Evolutionary conservation across 2,888 invertebrate genomes (phyloP).

Genomic region (Subacronicta megacephala): DNA sequence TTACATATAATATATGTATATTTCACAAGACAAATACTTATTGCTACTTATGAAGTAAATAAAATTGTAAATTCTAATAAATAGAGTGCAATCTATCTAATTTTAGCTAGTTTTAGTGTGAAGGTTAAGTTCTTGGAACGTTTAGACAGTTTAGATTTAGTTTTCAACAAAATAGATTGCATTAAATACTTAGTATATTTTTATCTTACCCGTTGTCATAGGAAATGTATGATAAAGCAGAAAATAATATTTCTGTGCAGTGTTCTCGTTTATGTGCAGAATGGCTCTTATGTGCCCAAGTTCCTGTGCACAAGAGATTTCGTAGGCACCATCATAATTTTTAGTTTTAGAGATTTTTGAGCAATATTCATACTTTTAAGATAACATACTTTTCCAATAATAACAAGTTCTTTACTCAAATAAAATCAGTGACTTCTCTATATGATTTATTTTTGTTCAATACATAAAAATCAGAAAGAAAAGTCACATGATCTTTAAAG

Average conservation of each 20-base stretch:
- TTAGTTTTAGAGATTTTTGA: not conserved
- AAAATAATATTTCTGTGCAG: not conserved
- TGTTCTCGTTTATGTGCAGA: constrained; percentile 5
- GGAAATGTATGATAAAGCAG: constrained; percentile 10
- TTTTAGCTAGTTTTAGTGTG: constrained; percentile 68
- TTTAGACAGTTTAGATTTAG: constrained; percentile 45
- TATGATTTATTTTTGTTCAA: not conserved
- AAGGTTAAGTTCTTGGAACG: constrained; percentile 61
- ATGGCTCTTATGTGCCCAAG: not conserved
- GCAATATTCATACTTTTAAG: constrained; percentile 1
- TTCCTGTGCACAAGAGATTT: constrained; percentile 1
- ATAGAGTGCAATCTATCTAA: constrained; percentile 72
- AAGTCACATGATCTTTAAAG: constrained; percentile 33
- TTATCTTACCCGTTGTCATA: constrained; percentile 12
- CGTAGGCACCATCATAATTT: not conserved
- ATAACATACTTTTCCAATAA: constrained; percentile 23
- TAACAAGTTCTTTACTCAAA: constrained; percentile 17
- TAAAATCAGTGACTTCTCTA: constrained; percentile 31
- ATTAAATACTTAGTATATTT: constrained; percentile 25
- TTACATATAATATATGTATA: no score
- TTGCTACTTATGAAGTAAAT: constrained; percentile 51
- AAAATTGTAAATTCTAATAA: constrained; percentile 61
- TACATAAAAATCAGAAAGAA: constrained; percentile 11
- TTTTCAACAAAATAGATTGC: constrained; percentile 41
- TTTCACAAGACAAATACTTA: constrained; percentile 52